These are phyloP conservation scores for Noctua janthe DNA, from an alignment of 2,888 invertebrate species.

Conservation along the genomic window DNA sequence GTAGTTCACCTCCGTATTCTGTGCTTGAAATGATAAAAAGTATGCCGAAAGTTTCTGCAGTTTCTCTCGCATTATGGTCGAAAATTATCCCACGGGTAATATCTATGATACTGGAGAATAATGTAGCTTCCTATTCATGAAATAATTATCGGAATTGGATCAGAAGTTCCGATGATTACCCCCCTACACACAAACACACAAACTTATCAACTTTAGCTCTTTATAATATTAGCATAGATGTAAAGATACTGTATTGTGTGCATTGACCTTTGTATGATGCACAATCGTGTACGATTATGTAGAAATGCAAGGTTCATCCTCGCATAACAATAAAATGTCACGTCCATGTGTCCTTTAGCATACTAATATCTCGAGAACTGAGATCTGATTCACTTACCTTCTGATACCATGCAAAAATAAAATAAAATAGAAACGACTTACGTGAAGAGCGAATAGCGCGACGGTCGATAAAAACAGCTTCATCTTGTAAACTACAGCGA, in stretches of 20 bases:
- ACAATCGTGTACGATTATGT: not conserved
- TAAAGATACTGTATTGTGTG: not conserved
- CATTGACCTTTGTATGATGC: not conserved
- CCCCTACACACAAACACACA: too few relatives aligned
- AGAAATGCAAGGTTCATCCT: not conserved
- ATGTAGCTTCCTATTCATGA: too few relatives aligned
- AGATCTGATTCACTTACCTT: not conserved
- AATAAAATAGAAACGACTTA: slow-evolving; percentile 48
- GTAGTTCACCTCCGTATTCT: too few relatives aligned
- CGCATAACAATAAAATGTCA: not conserved
- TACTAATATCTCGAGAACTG: not conserved
- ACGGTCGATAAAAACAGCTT: slow-evolving; percentile 42
- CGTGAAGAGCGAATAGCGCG: slow-evolving; percentile 47
- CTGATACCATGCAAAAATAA: not conserved
- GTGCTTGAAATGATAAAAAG: too few relatives aligned
- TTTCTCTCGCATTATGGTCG: too few relatives aligned
- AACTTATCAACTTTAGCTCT: too few relatives aligned
- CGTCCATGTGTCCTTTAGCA: not conserved
- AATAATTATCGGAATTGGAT: too few relatives aligned
- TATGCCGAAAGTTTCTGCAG: too few relatives aligned
- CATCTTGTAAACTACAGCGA: slow-evolving; percentile 52
- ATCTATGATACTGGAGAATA: too few relatives aligned
- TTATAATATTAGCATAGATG: not conserved
- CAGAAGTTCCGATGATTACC: too few relatives aligned
- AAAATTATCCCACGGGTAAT: too few relatives aligned